Conservation (phyloP, 2,113 vertebrate species). For the Syngnathus scovelli region DNA sequence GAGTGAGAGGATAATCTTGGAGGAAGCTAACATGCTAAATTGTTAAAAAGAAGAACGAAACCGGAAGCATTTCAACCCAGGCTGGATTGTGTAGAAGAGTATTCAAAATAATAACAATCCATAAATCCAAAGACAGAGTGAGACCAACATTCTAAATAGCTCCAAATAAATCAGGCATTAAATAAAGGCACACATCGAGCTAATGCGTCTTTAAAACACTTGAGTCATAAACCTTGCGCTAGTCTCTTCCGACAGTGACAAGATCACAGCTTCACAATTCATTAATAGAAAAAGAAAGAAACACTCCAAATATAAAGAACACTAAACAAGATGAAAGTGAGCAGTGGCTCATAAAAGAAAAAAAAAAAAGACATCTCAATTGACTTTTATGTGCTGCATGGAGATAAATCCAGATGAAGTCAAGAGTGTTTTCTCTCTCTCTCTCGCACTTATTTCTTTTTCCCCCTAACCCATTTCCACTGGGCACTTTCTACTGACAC, state of each 20-base stretch:
- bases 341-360: neutral
- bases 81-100: too few relatives aligned
- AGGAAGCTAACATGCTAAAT: too few relatives aligned
- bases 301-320: conserved; percentile 1
- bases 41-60: too few relatives aligned
- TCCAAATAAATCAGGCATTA: neutral
- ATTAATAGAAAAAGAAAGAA: neutral
- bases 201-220: neutral
- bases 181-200: neutral
- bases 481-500: neutral
- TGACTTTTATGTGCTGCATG: neutral
- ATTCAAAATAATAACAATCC: too few relatives aligned
- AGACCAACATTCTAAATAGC: neutral
- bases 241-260: neutral
- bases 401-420: neutral
- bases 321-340: neutral
- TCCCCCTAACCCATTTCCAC: neutral
- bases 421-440: neutral
- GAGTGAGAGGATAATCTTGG: too few relatives aligned
- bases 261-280: neutral
- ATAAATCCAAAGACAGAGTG: neutral
- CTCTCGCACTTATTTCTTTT: neutral
- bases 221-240: neutral
- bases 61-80: too few relatives aligned
- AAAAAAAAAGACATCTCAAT: neutral